Conservation (phyloP, 2,888 invertebrate species). For the Podotricha telesiphe region DNA sequence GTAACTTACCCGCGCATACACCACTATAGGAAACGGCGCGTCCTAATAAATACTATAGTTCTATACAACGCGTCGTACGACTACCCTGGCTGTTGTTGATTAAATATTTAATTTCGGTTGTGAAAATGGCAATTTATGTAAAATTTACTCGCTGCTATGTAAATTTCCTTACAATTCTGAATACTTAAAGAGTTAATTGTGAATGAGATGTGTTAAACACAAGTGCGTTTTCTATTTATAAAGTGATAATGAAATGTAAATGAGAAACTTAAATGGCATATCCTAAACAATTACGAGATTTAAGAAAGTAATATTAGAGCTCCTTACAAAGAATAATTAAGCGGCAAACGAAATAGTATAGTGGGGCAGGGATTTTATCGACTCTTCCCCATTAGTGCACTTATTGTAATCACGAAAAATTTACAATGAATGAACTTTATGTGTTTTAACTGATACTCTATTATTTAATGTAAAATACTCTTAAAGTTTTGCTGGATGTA, state of each 20-base stretch:
- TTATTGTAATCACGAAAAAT: conserved; percentile 33
- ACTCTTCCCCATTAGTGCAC: conserved; percentile 36
- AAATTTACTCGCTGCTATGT: conserved; percentile 75
- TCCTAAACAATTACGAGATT: conserved; percentile 55
- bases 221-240: conserved; percentile 68
- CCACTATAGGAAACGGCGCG: conserved; percentile 21
- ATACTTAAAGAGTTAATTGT: conserved; percentile 70
- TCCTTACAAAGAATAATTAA: conserved; percentile 42
- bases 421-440: conserved; percentile 23
- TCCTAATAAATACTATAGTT: conserved; percentile 27
- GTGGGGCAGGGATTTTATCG: conserved; percentile 38
- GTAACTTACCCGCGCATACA: conserved; percentile 34
- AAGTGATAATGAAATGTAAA: conserved; percentile 63
- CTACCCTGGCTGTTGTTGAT: conserved; percentile 54
- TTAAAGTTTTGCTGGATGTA: background rate
- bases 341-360: conserved; percentile 32
- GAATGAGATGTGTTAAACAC: conserved; percentile 79
- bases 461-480: conserved; percentile 18
- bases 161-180: conserved; percentile 72
- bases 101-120: conserved; percentile 84
- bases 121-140: conserved; percentile 83
- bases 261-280: conserved; percentile 65
- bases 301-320: conserved; percentile 46
- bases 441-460: conserved; percentile 22
- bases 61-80: conserved; percentile 34